Conservation (phyloP, 2,797 vertebrate species). For the Ctenopoma multispine region DNA sequence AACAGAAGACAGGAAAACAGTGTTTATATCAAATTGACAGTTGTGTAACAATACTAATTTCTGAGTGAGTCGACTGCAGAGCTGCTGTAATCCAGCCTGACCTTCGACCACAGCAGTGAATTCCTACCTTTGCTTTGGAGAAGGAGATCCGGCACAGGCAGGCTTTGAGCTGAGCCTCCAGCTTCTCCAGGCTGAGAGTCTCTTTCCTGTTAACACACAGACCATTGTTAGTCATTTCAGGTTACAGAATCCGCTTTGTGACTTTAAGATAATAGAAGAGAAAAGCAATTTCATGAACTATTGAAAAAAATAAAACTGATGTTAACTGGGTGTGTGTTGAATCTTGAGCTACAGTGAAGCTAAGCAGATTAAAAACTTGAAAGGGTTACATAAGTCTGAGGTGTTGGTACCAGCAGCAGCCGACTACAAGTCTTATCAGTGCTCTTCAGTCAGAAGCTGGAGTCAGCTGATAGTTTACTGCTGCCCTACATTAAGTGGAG, state of each 20-base stretch:
- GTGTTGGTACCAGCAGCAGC: slow-evolving; percentile 10
- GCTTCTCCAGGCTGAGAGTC: slow-evolving; percentile 90
- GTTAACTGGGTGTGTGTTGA: not conserved
- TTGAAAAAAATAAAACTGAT: not conserved
- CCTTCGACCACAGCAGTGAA: not conserved
- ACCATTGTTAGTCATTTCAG: not conserved
- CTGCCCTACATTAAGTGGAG: slow-evolving; percentile 33
- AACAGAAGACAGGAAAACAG: not conserved
- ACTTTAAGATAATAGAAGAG: too few species aligned
- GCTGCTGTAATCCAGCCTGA: not conserved
- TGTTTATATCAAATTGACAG: not conserved
- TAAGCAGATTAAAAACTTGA: not conserved
- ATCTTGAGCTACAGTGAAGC: not conserved
- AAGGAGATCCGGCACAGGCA: slow-evolving; percentile 94
- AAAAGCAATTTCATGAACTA: not conserved
- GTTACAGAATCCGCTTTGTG: not conserved
- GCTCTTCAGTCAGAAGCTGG: slow-evolving; percentile 29
- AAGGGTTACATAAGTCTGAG: slow-evolving; percentile 36
- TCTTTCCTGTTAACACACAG: slow-evolving; percentile 86
- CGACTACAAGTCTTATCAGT: slow-evolving; percentile 44
- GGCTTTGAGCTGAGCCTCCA: slow-evolving; percentile 97
- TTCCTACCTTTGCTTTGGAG: slow-evolving; percentile 96
- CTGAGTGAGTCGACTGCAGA: not conserved
- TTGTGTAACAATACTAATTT: not conserved
- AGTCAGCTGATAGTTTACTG: not conserved